Evolutionary conservation across 2,113 vertebrate genomes (phyloP), one percentile per base, ranked within the genome.

Genomic region (Notothenia rossii): DNA sequence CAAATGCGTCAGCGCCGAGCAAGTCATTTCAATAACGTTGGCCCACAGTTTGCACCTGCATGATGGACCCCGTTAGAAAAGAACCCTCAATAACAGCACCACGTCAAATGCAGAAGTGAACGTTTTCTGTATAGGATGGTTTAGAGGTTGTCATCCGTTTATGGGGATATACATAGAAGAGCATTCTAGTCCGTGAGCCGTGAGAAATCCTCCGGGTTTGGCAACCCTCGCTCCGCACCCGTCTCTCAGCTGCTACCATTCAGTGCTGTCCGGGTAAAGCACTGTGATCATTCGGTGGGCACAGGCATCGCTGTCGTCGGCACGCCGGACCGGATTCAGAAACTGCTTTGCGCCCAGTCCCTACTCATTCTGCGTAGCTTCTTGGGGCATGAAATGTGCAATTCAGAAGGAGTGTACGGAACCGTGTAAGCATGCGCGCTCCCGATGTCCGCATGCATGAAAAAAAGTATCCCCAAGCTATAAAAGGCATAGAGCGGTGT

Each of bases 31-130:
- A 89, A 74, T 78, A 83, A 77, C 85, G 82, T 85, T 86, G 86
- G 91, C 88, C 89, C 84, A 83, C 91, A 89, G 73, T 89, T 88
- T 91, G 88, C 93, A 93, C 93, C 94, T 91, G 93, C 91, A 93
- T 91, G 73, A 84, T 92, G 84, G 81, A 86, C 80, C 86, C 18
- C 85, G 36, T 65, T 68, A 4, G 14, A 18, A 63, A 10, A 68
- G 70, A 88, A 79, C 81, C 75, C 82, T 86, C 83, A 91, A 90
- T 83, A 86, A 79, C 78, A 91, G 73, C 79, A 86, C 91, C 85
- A 83, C 91, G 91, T 91, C 89, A 92, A 82, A 91, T 68, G 87
- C 13, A 87, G 88, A 86, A 88, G 85, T 86, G 65, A 89, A 95
- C 95, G 92, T 96, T 95, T 94, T 89, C 90, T 81, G 73, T 83